phyloP scores from a whole-genome alignment of 1,140 invertebrate species.

The Orussus abietinus region DNA sequence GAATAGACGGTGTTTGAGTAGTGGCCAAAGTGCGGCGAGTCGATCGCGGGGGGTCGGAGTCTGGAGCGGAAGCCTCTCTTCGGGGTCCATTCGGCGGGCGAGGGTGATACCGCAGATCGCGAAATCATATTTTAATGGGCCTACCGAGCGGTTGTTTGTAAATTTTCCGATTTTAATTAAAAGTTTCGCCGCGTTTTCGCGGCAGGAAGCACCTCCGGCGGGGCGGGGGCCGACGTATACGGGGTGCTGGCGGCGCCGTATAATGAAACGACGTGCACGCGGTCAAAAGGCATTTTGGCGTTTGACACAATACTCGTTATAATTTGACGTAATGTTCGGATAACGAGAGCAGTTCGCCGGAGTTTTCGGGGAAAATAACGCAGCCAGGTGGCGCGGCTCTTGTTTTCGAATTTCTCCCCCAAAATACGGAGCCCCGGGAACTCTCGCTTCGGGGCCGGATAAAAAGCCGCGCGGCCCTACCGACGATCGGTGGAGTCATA shows the following conservation, averaged over 20 bases:
- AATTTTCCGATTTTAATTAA: conserved; percentile 35
- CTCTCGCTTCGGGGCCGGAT: too few species aligned
- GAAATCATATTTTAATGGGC: conserved; percentile 34
- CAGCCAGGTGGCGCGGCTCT: neutral
- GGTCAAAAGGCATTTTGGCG: conserved; percentile 25
- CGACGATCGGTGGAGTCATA: too few species aligned
- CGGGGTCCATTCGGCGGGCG: too few species aligned
- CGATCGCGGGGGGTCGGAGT: too few species aligned
- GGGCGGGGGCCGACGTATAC: conserved; percentile 14
- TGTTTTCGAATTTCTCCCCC: too few species aligned
- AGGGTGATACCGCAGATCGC: conserved; percentile 15
- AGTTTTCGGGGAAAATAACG: neutral
- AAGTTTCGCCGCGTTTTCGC: conserved; percentile 32
- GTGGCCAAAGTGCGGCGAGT: too few species aligned
- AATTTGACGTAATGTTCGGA: conserved; percentile 6
- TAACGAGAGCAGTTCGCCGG: conserved; percentile 1
- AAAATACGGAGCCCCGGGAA: too few species aligned
- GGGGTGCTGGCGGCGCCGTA: conserved; percentile 26
- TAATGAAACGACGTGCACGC: conserved; percentile 22
- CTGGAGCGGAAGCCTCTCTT: too few species aligned
- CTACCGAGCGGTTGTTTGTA: conserved; percentile 27
- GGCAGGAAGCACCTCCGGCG: too few species aligned
- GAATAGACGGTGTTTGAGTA: too few species aligned
- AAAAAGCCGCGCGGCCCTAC: too few species aligned
- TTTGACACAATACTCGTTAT: conserved; percentile 19